Conservation (phyloP, 2,113 vertebrate genomes). For the Spilogale gracilis region DNA sequence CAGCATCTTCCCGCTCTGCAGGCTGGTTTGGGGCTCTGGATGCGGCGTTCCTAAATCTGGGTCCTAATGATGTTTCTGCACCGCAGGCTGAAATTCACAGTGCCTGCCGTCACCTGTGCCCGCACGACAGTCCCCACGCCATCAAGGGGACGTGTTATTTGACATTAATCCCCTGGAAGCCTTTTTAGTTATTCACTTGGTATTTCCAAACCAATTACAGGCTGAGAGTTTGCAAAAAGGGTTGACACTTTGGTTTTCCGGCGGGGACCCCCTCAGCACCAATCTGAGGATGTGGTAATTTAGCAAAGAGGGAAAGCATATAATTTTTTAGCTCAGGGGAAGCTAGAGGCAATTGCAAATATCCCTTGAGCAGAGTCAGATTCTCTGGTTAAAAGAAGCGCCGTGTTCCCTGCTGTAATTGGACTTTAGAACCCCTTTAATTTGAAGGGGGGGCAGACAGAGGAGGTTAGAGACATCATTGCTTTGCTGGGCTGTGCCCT, state of each 20-base stretch:
- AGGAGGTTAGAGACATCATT: conserved; percentile 67
- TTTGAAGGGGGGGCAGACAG: conserved; percentile 79
- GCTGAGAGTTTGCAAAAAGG: conserved; percentile 84
- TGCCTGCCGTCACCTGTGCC: conserved; percentile 25
- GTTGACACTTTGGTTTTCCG: conserved; percentile 82
- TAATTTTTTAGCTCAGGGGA: conserved; percentile 86
- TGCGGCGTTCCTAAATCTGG: background rate
- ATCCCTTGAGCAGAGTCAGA: conserved; percentile 86
- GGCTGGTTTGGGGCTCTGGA: background rate
- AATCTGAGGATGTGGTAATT: conserved; percentile 86
- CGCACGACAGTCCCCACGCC: conserved; percentile 26
- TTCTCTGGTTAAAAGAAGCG: conserved; percentile 84
- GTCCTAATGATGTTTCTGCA: conserved; percentile 69
- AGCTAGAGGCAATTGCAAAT: conserved; percentile 86
- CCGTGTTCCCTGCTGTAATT: conserved; percentile 81
- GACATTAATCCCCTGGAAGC: conserved; percentile 74
- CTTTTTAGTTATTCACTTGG: conserved; percentile 84
- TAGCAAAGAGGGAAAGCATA: conserved; percentile 87
- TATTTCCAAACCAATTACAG: conserved; percentile 87
- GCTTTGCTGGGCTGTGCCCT: conserved; percentile 63
- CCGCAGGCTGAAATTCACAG: conserved; percentile 62
- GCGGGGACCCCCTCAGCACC: conserved; percentile 83
- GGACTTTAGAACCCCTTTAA: conserved; percentile 84
- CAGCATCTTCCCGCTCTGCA: rapidly evolving
- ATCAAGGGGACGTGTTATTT: conserved; percentile 44